Conservation (phyloP, 2,888 invertebrate species). For the Thysanoteuthis rhombus region DNA sequence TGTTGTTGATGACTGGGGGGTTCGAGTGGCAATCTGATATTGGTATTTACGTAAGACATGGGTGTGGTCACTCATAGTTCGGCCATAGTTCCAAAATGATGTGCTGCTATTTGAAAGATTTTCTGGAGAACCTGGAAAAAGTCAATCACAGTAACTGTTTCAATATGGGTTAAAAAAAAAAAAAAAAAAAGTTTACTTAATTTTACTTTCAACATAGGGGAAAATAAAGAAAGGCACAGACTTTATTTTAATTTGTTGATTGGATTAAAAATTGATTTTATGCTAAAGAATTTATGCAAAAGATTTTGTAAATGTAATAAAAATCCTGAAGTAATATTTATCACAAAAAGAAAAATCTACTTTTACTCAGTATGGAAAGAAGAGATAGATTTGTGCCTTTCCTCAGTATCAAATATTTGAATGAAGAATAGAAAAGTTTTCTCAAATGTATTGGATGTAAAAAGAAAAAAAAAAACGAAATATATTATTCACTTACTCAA, state of each 20-base stretch:
- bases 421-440: background rate
- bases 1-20: conserved; percentile 55
- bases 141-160: background rate
- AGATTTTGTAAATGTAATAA: too few species aligned
- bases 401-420: too few species aligned
- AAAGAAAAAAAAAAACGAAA: background rate
- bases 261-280: too few species aligned
- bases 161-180: background rate
- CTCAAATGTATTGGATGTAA: background rate
- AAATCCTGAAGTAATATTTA: too few species aligned
- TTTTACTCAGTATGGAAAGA: too few species aligned
- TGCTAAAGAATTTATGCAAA: too few species aligned
- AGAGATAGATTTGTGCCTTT: too few species aligned
- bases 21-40: conserved; percentile 62
- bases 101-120: conserved; percentile 41
- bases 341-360: too few species aligned
- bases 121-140: conserved; percentile 50
- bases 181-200: background rate
- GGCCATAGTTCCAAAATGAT: conserved; percentile 63
- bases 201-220: background rate
- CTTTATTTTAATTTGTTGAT: background rate
- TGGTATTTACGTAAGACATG: conserved; percentile 59
- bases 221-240: background rate
- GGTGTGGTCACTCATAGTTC: conserved; percentile 55
- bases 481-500: conserved; percentile 46